Evolutionary conservation across 2,113 vertebrate species (phyloP).

Genomic region (Aspidoscelis tigris): DNA sequence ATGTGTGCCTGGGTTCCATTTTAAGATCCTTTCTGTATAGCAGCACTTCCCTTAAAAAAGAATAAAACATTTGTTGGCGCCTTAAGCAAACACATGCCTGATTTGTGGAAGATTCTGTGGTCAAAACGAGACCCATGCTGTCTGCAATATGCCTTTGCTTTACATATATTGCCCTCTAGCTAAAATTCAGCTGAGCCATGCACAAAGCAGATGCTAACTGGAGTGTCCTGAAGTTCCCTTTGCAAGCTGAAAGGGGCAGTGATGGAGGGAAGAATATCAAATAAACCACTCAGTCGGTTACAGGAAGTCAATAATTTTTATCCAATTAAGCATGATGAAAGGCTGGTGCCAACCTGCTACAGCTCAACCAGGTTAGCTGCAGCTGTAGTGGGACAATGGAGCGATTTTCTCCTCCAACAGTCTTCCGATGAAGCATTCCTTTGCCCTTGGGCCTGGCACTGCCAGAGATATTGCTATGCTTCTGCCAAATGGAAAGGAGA

Average conservation of each 20-base stretch:
- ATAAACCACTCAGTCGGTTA: constrained; percentile 24
- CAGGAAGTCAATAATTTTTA: constrained; percentile 56
- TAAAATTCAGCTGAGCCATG: constrained; percentile 32
- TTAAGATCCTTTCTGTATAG: background rate
- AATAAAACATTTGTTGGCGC: background rate
- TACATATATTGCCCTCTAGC: constrained; percentile 16
- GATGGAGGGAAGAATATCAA: background rate
- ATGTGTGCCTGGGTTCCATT: too few relatives aligned
- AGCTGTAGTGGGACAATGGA: constrained; percentile 42
- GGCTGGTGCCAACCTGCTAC: constrained; percentile 47
- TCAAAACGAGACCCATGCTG: background rate
- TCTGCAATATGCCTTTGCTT: background rate
- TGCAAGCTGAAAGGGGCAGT: constrained; percentile 28
- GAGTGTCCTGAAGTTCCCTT: constrained; percentile 40
- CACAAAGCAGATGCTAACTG: background rate
- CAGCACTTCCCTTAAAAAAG: background rate
- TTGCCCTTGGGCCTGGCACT: background rate
- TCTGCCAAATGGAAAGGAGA: constrained; percentile 6
- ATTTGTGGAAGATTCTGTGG: background rate
- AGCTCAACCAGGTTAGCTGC: constrained; percentile 27
- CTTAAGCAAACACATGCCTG: background rate
- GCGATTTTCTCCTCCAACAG: constrained; percentile 47
- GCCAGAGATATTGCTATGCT: constrained; percentile 29
- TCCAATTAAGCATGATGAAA: constrained; percentile 50
- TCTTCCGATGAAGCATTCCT: background rate